phyloP scores from a whole-genome alignment of 2,888 invertebrate species.

The Cyclophora albipunctata region DNA sequence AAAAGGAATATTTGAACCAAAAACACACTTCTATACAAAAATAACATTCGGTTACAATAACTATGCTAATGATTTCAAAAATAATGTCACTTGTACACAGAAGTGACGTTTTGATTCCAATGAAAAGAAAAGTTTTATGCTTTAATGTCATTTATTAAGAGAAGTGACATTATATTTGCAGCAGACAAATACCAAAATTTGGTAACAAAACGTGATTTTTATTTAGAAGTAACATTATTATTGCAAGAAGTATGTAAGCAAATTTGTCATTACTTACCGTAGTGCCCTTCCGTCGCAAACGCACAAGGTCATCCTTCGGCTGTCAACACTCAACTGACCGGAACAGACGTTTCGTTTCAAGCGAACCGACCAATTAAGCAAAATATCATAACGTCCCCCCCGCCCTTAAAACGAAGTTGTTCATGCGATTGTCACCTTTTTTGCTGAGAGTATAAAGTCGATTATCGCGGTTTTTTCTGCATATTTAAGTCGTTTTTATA shows the following conservation, averaged over 20 bases:
- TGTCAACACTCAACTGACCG: neutral
- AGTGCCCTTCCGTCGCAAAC: constrained; percentile 2
- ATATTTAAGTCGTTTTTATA: constrained; percentile 1
- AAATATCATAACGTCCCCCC: constrained; percentile 2
- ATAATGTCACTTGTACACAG: too few relatives aligned
- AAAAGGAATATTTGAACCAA: too few relatives aligned
- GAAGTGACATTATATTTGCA: constrained; percentile 3
- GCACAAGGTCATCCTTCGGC: neutral
- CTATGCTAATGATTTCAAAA: neutral
- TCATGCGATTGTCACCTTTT: constrained; percentile 2
- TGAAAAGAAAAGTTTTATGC: too few relatives aligned
- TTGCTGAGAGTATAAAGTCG: constrained; percentile 1
- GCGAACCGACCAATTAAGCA: constrained; percentile 3
- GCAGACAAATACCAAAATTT: constrained; percentile 3
- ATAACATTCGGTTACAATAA: too few relatives aligned
- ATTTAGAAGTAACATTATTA: constrained; percentile 1
- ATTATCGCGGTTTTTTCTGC: constrained; percentile 1
- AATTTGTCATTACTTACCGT: constrained; percentile 2
- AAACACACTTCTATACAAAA: too few relatives aligned
- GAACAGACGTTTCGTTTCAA: constrained; percentile 5
- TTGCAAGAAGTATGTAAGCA: too few relatives aligned
- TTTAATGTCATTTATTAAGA: constrained; percentile 1
- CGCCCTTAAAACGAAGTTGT: constrained; percentile 5
- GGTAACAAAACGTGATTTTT: constrained; percentile 4
- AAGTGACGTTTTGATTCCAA: too few relatives aligned